Evolutionary conservation across 2,113 vertebrate species (phyloP).

Genomic region (Etia nguti): DNA sequence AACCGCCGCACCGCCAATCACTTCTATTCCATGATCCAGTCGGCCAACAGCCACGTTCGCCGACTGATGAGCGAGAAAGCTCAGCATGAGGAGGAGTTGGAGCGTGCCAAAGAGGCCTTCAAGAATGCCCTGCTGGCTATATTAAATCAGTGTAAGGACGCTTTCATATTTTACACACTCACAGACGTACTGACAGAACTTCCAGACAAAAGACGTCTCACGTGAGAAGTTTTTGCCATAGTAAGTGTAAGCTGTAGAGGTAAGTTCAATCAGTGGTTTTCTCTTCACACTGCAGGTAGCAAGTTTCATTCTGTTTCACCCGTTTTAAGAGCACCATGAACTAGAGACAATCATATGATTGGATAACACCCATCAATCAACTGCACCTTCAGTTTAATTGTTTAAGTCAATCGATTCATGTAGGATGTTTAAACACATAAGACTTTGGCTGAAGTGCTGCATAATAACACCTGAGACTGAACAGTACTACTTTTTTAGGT

Average conservation of each 20-base stretch:
- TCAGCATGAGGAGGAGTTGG: constrained; percentile 88
- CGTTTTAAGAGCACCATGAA: not conserved
- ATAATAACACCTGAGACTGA: not conserved
- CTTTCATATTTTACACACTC: not conserved
- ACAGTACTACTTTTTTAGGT: not conserved
- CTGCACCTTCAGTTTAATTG: not conserved
- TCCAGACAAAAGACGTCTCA: not conserved
- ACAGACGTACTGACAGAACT: not conserved
- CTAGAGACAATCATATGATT: not conserved
- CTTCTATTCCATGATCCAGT: constrained; percentile 98
- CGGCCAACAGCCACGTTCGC: constrained; percentile 88
- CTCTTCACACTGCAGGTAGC: not conserved
- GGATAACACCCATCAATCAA: not conserved
- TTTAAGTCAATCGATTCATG: not conserved
- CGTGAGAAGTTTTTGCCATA: not conserved
- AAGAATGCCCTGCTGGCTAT: constrained; percentile 87
- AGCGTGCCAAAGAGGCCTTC: constrained; percentile 88
- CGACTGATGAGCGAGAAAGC: constrained; percentile 86
- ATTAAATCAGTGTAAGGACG: constrained; percentile 72
- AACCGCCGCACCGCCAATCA: constrained; percentile 89
- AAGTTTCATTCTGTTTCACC: not conserved
- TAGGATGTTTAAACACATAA: not conserved
- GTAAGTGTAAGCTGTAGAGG: not conserved
- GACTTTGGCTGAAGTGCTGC: not conserved
- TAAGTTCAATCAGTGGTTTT: not conserved